Base-by-base conservation (phyloP, 2,113 vertebrate genomes). In the Struthidea cinerea region DNA sequence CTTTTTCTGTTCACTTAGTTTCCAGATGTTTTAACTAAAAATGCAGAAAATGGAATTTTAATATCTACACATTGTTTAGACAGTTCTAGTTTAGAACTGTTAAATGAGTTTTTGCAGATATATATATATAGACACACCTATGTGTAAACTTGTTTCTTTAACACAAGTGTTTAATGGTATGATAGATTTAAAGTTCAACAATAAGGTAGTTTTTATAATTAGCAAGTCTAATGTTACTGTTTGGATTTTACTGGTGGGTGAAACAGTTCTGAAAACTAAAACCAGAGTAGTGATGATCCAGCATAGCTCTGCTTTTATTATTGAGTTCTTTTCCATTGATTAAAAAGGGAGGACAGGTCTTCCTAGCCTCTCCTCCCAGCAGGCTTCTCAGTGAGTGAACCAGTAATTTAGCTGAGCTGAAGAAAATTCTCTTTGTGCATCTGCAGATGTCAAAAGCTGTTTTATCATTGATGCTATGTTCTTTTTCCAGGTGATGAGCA, bases 391-490 rank as follows among this genome's bases (percentile, higher is more conserved):
- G 35, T 74, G 57, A 76, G 53, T 41, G 57, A 85, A 64, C n/a
- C n/a, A 85, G 20, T 85, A 93, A 50, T 9, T 87, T 79, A 79
- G 67, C 75, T 92, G 70, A 94, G 70, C 65, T 90, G n/a, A 93
- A 87, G 82, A 68, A 87, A 92, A 91, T 76, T 49, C 28, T 80
- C 65, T 83, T 59, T 90, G 81, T 78, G 65, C 82, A 37, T 94
- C 78, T 93, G 84, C 53, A 79, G 78, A 42, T 95, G 85, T 94
- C 60, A 80, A 55, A 94, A 93, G 69, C 78, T 93, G 70, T 28
- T 95, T 91, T 91, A 37, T 90, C 84, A 56, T 63, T 81, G 27
- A n/a, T 61, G 42, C 42, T 71, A 3, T 46, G n/a, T 84, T 89
- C 81, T 78, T 87, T 24, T 89, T 93, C 23, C 56, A 89, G 87